Evolutionary conservation across 2,113 vertebrate genomes (phyloP), one percentile per base, ranked within the genome.

Genomic region (Dicentrarchus labrax): DNA sequence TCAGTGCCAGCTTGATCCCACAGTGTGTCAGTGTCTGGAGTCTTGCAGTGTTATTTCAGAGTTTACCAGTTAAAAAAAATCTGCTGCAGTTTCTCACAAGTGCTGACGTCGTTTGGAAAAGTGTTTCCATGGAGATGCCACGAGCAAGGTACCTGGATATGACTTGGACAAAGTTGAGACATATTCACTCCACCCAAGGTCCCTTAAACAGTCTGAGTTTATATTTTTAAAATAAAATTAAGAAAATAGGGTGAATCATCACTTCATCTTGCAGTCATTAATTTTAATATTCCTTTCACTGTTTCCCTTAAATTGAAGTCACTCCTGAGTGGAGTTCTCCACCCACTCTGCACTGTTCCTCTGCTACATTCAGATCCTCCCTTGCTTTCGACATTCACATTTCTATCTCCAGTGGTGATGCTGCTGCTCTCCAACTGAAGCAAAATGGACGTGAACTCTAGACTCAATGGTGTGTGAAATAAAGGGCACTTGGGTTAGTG

Each of bases 81-180:
- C 30, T 47, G 45, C 12, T 47, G 45, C 45, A 47, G 45, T 47
- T 47, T 47, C 45, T 47, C 45, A 47, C 45, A 12, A 47, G 45
- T 47, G 21, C 62, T 66, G 12, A 22, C 12, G 41, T 65, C 0
- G 0, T 59, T 59, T 30, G 22, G 24, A 16, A 59, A 59, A 59
- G 56, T 50, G 89, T 93, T 90, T 89, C 89, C 86, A 93, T 92
- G 87, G 92, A 72, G 79, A 92, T 83, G 8, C 64, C 48, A 56
- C 17, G 70, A 81, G 50, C 38, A 61, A 17, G 76, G 62, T 38
- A 39, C 45, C 45, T 47, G 11, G 45, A 47, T 13, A 15, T 47
- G 13, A 47, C 45, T 47, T 61, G 15, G 50, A 78, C 47, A 66
- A 76, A 57, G 65, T 61, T 80, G 48, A 50, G 72, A 48, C 24